These are phyloP conservation scores for Drosophila engyochracea DNA, from an alignment of 2,888 invertebrate genomes.

Conservation along the genomic window DNA sequence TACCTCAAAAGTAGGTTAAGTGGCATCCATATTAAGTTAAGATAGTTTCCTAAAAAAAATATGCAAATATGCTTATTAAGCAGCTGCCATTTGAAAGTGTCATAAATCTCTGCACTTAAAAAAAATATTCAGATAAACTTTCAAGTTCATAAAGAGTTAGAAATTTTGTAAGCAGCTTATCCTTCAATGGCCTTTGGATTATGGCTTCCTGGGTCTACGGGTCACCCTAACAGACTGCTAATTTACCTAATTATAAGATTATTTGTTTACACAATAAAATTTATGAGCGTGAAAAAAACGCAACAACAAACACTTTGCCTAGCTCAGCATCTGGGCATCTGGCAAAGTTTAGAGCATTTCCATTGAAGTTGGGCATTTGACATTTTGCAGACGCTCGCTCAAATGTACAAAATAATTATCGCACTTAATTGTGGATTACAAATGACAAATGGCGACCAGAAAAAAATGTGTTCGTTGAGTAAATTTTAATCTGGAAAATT, in stretches of 20 bases:
- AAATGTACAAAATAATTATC: slow-evolving; percentile 54
- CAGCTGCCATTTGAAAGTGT: neutral
- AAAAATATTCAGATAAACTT: neutral
- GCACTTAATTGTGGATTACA: slow-evolving; percentile 61
- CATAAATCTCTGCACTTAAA: too few relatives aligned
- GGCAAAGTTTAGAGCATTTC: slow-evolving; percentile 48
- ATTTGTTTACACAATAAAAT: slow-evolving; percentile 59
- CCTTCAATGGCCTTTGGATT: neutral
- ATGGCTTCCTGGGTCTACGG: neutral
- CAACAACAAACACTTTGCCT: slow-evolving; percentile 16
- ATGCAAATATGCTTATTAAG: neutral
- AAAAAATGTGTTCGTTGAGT: slow-evolving; percentile 3
- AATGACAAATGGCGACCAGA: slow-evolving; percentile 33
- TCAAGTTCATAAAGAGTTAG: neutral
- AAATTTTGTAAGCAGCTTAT: slow-evolving; percentile 8
- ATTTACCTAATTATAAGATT: slow-evolving; percentile 74
- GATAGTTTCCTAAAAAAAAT: neutral
- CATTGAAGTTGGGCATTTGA: slow-evolving; percentile 39
- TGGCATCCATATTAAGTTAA: neutral
- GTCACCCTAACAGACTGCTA: slow-evolving; percentile 48
- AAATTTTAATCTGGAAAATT: neutral
- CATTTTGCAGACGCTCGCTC: slow-evolving; percentile 62
- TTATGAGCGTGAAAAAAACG: slow-evolving; percentile 57
- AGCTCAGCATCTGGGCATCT: slow-evolving; percentile 54
- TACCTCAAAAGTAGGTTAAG: neutral